phyloP scores from a whole-genome alignment of 2,888 invertebrate genomes.

The Leptarthrus brevirostris region DNA sequence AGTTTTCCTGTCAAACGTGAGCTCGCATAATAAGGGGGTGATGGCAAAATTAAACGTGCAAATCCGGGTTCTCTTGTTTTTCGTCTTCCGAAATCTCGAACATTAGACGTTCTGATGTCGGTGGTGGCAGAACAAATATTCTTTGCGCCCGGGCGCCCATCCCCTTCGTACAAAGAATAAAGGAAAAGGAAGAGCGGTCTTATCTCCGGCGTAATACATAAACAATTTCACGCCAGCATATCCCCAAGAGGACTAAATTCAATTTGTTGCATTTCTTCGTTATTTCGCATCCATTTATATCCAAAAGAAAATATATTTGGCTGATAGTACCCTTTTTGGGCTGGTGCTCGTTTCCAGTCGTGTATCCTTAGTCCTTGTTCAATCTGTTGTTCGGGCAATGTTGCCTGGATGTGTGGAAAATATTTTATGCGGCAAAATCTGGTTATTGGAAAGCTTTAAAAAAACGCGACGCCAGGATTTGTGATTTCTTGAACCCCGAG shows the following conservation, averaged over 20 bases:
- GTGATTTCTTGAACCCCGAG: conserved; percentile 14
- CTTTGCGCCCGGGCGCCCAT: conserved; percentile 25
- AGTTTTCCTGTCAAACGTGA: conserved; percentile 50
- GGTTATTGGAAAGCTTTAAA: conserved; percentile 50
- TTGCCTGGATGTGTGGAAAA: conserved; percentile 43
- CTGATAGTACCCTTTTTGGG: background rate
- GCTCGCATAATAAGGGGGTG: conserved; percentile 50
- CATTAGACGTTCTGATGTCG: conserved; percentile 1
- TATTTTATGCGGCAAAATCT: conserved; percentile 51
- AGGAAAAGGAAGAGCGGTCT: no score
- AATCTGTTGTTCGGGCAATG: conserved; percentile 7
- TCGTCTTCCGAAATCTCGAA: conserved; percentile 7
- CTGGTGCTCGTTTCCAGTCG: no score
- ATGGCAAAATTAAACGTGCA: conserved; percentile 51
- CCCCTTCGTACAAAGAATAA: no score
- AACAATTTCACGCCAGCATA: conserved; percentile 52
- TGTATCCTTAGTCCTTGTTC: background rate
- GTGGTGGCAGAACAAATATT: conserved; percentile 6
- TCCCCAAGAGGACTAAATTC: conserved; percentile 53
- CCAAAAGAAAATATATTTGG: conserved; percentile 17
- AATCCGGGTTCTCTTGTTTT: conserved; percentile 45
- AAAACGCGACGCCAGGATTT: conserved; percentile 24
- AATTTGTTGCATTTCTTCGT: conserved; percentile 54
- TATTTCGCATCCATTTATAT: conserved; percentile 44
- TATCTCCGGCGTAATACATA: no score